These are phyloP conservation scores for Cyanistes caeruleus DNA, from an alignment of 2,113 vertebrate species.

Conservation along the genomic window DNA sequence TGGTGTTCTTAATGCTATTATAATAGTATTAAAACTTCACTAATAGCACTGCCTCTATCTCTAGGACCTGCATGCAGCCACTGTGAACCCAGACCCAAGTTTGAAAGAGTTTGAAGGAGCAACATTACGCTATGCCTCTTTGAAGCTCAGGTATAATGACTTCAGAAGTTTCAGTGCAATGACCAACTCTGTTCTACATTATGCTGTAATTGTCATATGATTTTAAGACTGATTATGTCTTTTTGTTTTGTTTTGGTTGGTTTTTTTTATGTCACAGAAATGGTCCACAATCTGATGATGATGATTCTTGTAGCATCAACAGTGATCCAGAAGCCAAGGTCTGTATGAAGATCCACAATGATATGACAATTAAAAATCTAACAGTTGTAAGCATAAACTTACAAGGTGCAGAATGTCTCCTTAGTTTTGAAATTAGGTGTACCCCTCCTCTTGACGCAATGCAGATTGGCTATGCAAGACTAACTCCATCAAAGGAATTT, in stretches of 20 bases:
- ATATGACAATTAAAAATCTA: not conserved
- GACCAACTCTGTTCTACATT: not conserved
- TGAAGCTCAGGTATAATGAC: constrained; percentile 89
- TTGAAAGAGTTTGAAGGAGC: constrained; percentile 95
- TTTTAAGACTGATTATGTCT: not conserved
- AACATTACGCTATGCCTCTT: constrained; percentile 91
- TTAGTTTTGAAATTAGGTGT: not conserved
- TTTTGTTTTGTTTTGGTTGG: not conserved
- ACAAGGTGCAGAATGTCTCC: not conserved
- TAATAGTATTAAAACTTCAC: not conserved
- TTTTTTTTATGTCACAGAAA: constrained; percentile 69
- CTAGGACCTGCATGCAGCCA: constrained; percentile 91
- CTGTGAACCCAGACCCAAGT: constrained; percentile 91
- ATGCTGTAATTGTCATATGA: not conserved
- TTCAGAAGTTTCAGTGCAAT: not conserved
- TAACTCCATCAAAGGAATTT: not conserved
- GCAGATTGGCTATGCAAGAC: not conserved
- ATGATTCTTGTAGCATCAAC: constrained; percentile 89
- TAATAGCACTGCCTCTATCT: constrained; percentile 50
- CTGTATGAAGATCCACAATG: constrained; percentile 37
- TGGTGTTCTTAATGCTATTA: not conserved
- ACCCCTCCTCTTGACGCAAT: not conserved
- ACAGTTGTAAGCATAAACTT: not conserved
- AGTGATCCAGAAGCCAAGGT: constrained; percentile 93
- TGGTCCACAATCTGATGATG: constrained; percentile 86